Evolutionary conservation across 2,888 invertebrate genomes (phyloP).

Genomic region (Gymnosoma rotundatum): DNA sequence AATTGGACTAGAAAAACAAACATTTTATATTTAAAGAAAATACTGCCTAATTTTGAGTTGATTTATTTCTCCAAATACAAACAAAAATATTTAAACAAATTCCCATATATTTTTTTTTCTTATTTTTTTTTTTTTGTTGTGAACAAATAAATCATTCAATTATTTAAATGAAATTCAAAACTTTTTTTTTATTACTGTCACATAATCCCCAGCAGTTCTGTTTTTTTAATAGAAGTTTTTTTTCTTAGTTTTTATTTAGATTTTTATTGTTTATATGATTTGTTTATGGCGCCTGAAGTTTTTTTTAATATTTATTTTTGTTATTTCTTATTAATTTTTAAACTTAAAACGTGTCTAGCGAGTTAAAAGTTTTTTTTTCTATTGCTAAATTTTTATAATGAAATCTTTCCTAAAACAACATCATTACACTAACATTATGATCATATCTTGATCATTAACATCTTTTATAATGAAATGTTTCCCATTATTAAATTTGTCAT

Average conservation of each 20-base stretch:
- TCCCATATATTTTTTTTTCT: too few species aligned
- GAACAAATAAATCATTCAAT: slow-evolving; percentile 12
- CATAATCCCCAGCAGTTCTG: slow-evolving; percentile 33
- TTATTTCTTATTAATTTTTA: slow-evolving; percentile 17
- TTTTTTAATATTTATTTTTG: not conserved
- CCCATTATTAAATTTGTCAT: slow-evolving; percentile 62
- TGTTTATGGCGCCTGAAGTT: slow-evolving; percentile 57
- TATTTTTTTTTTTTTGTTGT: slow-evolving; percentile 21
- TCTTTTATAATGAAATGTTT: slow-evolving; percentile 46
- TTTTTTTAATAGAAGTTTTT: slow-evolving; percentile 2
- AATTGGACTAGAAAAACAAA: too few species aligned
- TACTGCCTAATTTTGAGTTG: not conserved
- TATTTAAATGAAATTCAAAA: slow-evolving; percentile 26
- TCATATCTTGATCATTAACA: slow-evolving; percentile 6
- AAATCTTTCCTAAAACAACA: slow-evolving; percentile 1
- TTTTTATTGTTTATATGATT: slow-evolving; percentile 46
- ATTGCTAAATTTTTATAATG: slow-evolving; percentile 2
- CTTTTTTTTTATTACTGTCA: slow-evolving; percentile 47
- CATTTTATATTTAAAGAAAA: too few species aligned
- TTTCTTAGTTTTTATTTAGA: slow-evolving; percentile 41
- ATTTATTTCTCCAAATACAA: not conserved
- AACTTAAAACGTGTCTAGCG: slow-evolving; percentile 47
- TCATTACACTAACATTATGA: slow-evolving; percentile 2
- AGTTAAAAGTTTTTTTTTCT: slow-evolving; percentile 20
- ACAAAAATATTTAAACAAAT: slow-evolving; percentile 7